A percentile compares a stretch with the other conserved stretches of the same genome.
Conservation (phyloP, 2,113 vertebrate species). For the Ailurus styani region DNA sequence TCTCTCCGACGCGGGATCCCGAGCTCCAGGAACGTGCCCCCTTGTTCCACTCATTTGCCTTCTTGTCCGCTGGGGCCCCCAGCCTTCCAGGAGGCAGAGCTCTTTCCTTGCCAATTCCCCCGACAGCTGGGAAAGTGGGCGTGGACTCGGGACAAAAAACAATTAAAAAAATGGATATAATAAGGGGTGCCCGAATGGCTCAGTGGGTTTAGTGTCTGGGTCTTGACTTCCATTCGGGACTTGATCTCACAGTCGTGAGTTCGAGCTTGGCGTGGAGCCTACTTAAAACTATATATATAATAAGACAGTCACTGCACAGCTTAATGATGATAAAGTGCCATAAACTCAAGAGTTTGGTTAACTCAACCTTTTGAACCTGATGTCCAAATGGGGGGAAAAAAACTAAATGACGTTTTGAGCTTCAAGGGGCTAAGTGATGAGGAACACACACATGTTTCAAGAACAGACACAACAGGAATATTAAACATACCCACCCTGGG, state of each 20-base stretch:
- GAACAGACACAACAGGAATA: not conserved
- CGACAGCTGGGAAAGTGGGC: not conserved
- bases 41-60: not conserved
- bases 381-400: not conserved
- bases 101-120: not conserved
- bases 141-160: not conserved
- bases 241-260: not conserved
- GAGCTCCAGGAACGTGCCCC: not conserved
- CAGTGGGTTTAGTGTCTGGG: not conserved
- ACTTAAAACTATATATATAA: not conserved
- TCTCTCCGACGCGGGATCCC: not conserved
- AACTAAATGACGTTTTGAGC: not conserved
- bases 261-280: not conserved
- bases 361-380: not conserved
- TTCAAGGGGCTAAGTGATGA: not conserved
- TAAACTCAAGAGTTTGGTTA: not conserved
- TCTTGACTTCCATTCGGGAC: not conserved
- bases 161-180: not conserved
- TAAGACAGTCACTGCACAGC: not conserved
- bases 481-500: not conserved
- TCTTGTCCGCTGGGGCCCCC: no score
- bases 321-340: not conserved
- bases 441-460: not conserved
- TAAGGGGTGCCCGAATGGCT: not conserved
- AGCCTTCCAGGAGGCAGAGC: not conserved